Evolutionary conservation across 2,797 vertebrate genomes (phyloP).

Genomic region (Diceros bicornis): DNA sequence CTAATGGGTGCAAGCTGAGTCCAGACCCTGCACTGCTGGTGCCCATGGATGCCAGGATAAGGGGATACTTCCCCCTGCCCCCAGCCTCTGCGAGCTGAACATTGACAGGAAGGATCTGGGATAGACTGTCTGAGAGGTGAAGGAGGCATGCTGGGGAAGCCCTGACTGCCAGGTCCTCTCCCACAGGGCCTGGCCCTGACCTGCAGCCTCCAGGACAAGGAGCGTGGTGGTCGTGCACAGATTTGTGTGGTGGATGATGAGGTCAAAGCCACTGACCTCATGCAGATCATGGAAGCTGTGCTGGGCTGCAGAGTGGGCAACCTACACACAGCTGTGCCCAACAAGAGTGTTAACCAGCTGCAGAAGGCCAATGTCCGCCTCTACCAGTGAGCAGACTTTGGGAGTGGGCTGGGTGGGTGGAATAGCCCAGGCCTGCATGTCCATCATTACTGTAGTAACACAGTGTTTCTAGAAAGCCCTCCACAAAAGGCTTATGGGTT

Average conservation of each 20-base stretch:
- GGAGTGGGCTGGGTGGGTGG: neutral
- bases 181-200: constrained; percentile 92
- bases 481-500: neutral
- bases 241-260: constrained; percentile 91
- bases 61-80: neutral
- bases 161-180: neutral
- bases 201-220: constrained; percentile 93
- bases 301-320: constrained; percentile 88
- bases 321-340: constrained; percentile 88
- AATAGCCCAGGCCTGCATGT: neutral
- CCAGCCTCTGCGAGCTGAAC: neutral
- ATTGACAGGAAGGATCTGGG: neutral
- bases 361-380: constrained; percentile 91
- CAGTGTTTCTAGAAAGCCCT: neutral
- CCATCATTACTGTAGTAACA: neutral
- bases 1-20: neutral
- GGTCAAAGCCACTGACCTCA: constrained; percentile 81
- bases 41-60: neutral
- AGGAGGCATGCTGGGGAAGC: neutral
- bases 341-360: constrained; percentile 88
- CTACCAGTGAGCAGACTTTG: constrained; percentile 91
- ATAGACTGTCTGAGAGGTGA: neutral
- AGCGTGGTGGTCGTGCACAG: constrained; percentile 92
- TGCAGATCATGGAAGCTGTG: constrained; percentile 88
- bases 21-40: neutral